phyloP scores from a whole-genome alignment of 2,113 vertebrate species.

The Pogonocichla stellata region DNA sequence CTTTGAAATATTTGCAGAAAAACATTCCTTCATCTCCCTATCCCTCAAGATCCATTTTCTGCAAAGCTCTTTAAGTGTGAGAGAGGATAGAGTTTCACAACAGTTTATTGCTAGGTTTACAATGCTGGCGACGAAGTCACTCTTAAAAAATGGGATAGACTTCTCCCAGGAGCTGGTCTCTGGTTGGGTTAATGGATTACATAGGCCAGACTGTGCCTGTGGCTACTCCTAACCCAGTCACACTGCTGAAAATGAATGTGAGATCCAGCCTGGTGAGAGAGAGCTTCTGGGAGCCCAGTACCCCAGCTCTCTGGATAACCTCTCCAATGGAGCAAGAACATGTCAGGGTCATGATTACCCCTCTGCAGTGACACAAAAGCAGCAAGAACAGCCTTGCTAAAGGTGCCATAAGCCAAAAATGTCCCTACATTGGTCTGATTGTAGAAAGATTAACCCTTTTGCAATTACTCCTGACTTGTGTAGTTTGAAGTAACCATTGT shows the following conservation, averaged over 20 bases:
- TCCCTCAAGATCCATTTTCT: background rate
- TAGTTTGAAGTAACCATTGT: background rate
- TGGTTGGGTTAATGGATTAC: background rate
- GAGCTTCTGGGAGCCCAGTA: background rate
- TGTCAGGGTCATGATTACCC: background rate
- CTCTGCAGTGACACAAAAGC: background rate
- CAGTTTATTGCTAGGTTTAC: slow-evolving; percentile 50
- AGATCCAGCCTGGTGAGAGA: background rate
- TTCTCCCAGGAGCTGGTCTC: slow-evolving; percentile 15
- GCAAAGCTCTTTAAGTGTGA: background rate
- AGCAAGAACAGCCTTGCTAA: background rate
- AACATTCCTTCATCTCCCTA: background rate
- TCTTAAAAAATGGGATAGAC: slow-evolving; percentile 14
- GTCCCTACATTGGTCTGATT: background rate
- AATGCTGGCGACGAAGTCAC: background rate
- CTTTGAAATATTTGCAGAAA: background rate
- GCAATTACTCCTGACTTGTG: background rate
- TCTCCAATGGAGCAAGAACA: background rate
- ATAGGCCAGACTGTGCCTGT: background rate
- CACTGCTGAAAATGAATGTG: background rate
- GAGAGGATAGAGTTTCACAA: slow-evolving; percentile 5
- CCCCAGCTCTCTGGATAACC: background rate
- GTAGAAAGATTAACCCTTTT: background rate
- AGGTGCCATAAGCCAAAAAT: background rate
- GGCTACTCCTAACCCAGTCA: background rate